Conservation (phyloP, 2,888 invertebrate species). For the Andrena flavipes region DNA sequence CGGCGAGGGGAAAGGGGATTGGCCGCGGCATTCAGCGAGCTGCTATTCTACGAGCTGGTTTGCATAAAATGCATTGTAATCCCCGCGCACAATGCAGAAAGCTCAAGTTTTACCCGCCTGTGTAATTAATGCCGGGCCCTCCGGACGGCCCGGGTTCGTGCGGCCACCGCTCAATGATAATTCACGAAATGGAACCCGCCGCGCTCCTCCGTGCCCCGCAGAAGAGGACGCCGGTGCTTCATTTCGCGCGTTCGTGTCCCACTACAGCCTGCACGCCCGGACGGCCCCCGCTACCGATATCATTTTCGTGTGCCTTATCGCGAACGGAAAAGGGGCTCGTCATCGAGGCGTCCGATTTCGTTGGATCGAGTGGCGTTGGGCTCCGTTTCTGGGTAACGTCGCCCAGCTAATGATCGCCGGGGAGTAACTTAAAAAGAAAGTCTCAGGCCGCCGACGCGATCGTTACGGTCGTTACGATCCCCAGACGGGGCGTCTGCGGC, state of each 20-base stretch:
- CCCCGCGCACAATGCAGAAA: slow-evolving; percentile 56
- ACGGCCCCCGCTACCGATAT: no score
- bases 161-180: slow-evolving; percentile 49
- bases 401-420: no score
- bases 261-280: no score
- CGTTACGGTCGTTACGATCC: not conserved
- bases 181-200: slow-evolving; percentile 45
- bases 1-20: slow-evolving; percentile 27
- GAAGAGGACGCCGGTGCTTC: not conserved
- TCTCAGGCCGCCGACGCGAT: not conserved
- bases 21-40: slow-evolving; percentile 51
- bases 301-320: no score
- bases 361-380: no score
- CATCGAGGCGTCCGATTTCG: no score
- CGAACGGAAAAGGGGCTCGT: no score
- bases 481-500: slow-evolving; percentile 38
- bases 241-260: not conserved
- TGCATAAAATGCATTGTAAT: slow-evolving; percentile 72
- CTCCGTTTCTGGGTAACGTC: no score
- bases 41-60: slow-evolving; percentile 62
- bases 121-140: slow-evolving; percentile 60
- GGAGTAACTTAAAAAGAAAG: no score
- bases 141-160: slow-evolving; percentile 34
- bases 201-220: not conserved
- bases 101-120: slow-evolving; percentile 64